Evolutionary conservation across 2,888 invertebrate genomes (phyloP), one percentile per base, ranked within the genome.

Genomic region (Pollenia angustigena): DNA sequence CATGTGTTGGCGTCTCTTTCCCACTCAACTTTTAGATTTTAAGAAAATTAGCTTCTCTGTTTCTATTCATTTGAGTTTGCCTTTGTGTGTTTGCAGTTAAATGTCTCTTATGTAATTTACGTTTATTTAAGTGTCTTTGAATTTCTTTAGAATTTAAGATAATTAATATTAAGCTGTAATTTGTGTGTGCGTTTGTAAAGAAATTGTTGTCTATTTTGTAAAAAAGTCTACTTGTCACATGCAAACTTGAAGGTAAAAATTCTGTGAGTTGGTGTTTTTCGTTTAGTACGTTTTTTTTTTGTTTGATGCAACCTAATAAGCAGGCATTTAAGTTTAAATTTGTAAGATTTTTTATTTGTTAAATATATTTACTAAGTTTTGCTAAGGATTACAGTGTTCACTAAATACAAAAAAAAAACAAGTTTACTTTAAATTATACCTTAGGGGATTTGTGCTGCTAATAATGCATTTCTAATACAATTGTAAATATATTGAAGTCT

Each of bases 41-140:
- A 44, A 48, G 76, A 72, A 85, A 85, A 85, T 81, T 85, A 81
- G 68, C 78, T 74, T 18, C 58, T 42, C 4, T 16, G 18, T 50
- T 69, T 56, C 42, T 9, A 11, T 10, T 10, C 42, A 11, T n/a
- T 8, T 54, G 18, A 18, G 23, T 32, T 1, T n/a, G 18, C 23
- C 1, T 9, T 7, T 46, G 46, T n/a, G 10, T 58, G 11, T 52
- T 52, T 54, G 56, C 18, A 32, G 32, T 68, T 18, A 12, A 68
- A 68, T 42, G 18, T 42, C 68, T 50, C 40, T 58, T 14, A 58
- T 48, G 32, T 60, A 79, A 79, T 79, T 79, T 58, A 79, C 58
- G 58, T 79, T 58, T 50, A 54, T 54, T 72, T 46, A 60, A 42
- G 42, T 79, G 16, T 52, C 60, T 79, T 60, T 58, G n/a, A 52